A percentile compares a stretch with the other conserved stretches of the same genome.
phyloP scores from a whole-genome alignment of 2,113 vertebrate species.

The Clupea harengus region DNA sequence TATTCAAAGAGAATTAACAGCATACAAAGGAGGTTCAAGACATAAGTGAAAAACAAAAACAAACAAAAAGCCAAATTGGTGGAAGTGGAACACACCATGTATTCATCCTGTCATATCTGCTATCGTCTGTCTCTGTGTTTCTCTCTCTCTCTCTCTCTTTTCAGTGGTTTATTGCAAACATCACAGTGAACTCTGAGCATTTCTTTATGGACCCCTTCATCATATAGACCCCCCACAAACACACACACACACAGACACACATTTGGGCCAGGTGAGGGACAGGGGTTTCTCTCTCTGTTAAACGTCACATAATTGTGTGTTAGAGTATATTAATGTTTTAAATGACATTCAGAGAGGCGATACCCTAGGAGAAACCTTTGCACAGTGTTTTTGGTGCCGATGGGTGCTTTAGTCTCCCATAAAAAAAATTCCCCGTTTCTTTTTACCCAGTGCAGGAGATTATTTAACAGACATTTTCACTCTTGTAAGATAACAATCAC shows the following conservation, averaged over 20 bases:
- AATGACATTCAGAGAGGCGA: background rate
- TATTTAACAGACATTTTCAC: background rate
- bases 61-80: background rate
- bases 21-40: conserved; percentile 21
- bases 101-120: background rate
- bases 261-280: background rate
- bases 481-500: background rate
- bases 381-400: background rate
- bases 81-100: background rate
- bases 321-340: background rate
- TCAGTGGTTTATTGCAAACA: background rate
- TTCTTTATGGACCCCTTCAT: background rate
- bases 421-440: background rate
- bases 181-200: background rate
- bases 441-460: background rate
- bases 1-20: conserved; percentile 20
- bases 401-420: background rate
- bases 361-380: background rate
- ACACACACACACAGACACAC: background rate
- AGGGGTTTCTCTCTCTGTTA: background rate
- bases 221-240: background rate
- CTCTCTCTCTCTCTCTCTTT: background rate
- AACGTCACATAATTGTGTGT: background rate
- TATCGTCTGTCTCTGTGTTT: background rate
- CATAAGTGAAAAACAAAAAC: background rate